Evolutionary conservation across 2,113 vertebrate species (phyloP), one percentile per base, ranked within the genome.

Genomic region (Trochalopteron elliotii): DNA sequence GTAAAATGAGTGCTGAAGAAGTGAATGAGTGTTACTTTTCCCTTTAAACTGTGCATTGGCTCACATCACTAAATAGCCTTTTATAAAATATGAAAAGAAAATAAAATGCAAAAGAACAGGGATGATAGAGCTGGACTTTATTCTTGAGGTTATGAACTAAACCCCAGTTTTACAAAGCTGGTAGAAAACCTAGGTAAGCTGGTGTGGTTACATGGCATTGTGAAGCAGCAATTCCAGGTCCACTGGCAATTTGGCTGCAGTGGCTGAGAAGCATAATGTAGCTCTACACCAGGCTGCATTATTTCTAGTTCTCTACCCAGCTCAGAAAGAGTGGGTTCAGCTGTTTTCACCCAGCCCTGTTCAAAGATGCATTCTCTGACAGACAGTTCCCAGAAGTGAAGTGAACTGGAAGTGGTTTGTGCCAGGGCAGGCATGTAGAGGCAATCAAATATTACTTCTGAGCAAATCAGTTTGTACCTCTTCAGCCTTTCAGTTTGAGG

Each of bases 261-360:
- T 15, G 25, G 33, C 20, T 24, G 30, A 27, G 35, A 61, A 64
- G 25, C 40, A 44, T 2, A 20, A 18, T 7, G 17, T 7, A 53
- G 40, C 0, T 3, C 30, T 47, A 2, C 15, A 27, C 9, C 45
- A 60, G 17, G 24, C 11, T 81, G 17, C 2, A 1, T 33, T 69
- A 47, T 60, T 77, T 56, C 35, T 56, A 20, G 8, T 42, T 69
- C 63, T 80, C 24, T 22, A 6, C 7, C 6, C 24, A 42, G 12
- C 15, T 65, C 39, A 52, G 44, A 24, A 49, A 70, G 28, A 56
- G 4, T 7, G 27, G 31, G 8, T 55, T 74, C 23, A 64, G 23
- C 14, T 56, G 5, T 60, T 21, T 21, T 52, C 50, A 31, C 11
- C 12, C 4, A 75, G 22, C 17, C 67, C 56, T 71, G 11, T 44